Evolutionary conservation across 2,888 invertebrate species (phyloP), one percentile per base, ranked within the genome.

Genomic region (Drosophila birchii): DNA sequence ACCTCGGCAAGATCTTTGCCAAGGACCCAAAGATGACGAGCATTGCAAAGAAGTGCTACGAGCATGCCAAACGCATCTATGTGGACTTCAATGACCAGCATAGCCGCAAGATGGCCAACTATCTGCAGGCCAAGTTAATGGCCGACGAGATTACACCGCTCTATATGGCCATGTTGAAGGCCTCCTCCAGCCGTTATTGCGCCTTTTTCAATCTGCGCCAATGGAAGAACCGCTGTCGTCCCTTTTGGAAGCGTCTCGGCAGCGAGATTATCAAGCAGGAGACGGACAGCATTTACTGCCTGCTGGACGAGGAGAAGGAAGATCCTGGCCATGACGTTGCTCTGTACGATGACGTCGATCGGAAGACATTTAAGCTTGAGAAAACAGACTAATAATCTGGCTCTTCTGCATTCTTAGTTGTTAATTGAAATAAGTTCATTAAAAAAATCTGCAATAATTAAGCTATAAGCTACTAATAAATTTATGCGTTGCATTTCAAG

Each of bases 81-180:
- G 72, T 83, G 6, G 80, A 81, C 51, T 74, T 84, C 16, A 80
- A 81, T 11, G 86, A 91, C 41, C 76, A 63, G 16, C 77, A 80
- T 36, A 85, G 82, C 66, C 81, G 76, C 51, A 87, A 81, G 64
- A 91, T 84, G 43, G 73, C 83, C 6, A 78, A 81, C 43, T 90
- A 88, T 11, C 49, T 91, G 12, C 79, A 89, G 85, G 90, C 90
- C 41, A 90, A 91, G 20, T 66, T 90, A 0, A 76, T 89, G 70
- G 86, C 89, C 5, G 80, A 90, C 34, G 85, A 89, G 49, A 89
- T 91, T 5, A 85, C 88, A 1, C 91, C 91, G 0, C 72, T 85
- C 5, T 89, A 90, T 11, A 88, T 90, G 78, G 87, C 88, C 60
- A 81, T 91, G 80, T 55, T 90, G 1, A 91, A 91, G 74, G 68